phyloP scores from a whole-genome alignment of 2,113 vertebrate species.

The Xiphophorus hellerii region DNA sequence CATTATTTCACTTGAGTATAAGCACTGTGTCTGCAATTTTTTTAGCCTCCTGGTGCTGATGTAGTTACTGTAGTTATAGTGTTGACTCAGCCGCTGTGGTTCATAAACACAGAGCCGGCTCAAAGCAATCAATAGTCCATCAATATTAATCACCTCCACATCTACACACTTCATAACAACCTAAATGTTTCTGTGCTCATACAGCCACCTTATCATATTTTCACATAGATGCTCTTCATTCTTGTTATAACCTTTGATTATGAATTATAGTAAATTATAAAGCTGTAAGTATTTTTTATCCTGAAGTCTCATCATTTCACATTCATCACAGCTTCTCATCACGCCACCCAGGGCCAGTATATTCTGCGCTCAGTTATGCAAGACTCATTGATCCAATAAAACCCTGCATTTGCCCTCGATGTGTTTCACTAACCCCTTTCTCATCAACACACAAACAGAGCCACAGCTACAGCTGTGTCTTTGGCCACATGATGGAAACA shows the following conservation, averaged over 20 bases:
- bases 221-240: background rate
- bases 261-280: background rate
- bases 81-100: constrained; percentile 20
- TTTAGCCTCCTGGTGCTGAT: constrained; percentile 11
- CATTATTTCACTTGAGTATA: background rate
- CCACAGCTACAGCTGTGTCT: background rate
- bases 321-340: constrained; percentile 5
- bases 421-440: background rate
- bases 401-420: background rate
- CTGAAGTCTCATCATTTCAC: constrained; percentile 7
- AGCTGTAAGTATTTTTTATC: background rate
- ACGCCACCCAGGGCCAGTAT: constrained; percentile 38
- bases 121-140: constrained; percentile 55
- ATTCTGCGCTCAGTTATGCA: constrained; percentile 52
- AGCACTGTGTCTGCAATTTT: constrained; percentile 17
- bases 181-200: background rate
- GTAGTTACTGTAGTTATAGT: constrained; percentile 10
- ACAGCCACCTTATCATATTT: background rate
- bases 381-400: constrained; percentile 51
- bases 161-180: constrained; percentile 11
- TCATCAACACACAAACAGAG: background rate
- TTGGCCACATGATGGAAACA: background rate
- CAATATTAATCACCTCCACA: constrained; percentile 44
- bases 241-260: background rate
- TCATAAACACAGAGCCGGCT: constrained; percentile 29